Evolutionary conservation across 2,797 vertebrate genomes (phyloP), one percentile per base, ranked within the genome.

Genomic region (Galaxias olidus): DNA sequence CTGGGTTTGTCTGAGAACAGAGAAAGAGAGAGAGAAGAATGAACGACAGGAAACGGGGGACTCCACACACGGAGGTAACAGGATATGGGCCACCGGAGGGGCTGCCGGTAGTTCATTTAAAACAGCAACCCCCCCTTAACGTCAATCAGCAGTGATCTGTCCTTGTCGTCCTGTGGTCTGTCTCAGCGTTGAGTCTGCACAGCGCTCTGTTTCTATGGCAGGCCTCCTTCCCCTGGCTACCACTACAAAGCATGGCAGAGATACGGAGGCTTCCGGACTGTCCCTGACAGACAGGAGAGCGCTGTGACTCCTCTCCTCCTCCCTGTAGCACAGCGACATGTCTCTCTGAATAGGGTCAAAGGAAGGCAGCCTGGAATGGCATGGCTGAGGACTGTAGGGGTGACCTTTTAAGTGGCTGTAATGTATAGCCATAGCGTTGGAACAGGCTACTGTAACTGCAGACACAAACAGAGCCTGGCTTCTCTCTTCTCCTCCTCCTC

Each of bases 191-290:
- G 60, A 68, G 75, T 80, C 78, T 82, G 70, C 62, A 65, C 57
- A 61, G 72, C 42, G 64, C 55, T 77, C 58, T 68, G 58, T 65
- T 40, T 45, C 71, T 71, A 74, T 15, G 12, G 46, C 65, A 45
- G 49, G 12, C 15, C 17, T 13, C 43, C 10, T 42, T 68, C 51
- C 51, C 46, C 41, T 58, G 40, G 17, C 17, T 19, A 62, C 77
- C 79, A 81, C 75, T 67, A 74, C 69, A 84, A 83, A 86, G 76
- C 68, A 69, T n/a, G 51, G 62, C 51, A 46, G 46, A 50, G 59
- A 72, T 60, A 59, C 8, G 71, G 68, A 61, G 82, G 74, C 66
- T 82, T 72, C 17, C 18, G 48, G 74, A 86, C 40, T 59, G 50
- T 17, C 54, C 69, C 40, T 65, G 84, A 84, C 78, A 74, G 66